Conservation (phyloP, 2,797 vertebrate genomes). For the Schizopygopsis malacanthus region DNA sequence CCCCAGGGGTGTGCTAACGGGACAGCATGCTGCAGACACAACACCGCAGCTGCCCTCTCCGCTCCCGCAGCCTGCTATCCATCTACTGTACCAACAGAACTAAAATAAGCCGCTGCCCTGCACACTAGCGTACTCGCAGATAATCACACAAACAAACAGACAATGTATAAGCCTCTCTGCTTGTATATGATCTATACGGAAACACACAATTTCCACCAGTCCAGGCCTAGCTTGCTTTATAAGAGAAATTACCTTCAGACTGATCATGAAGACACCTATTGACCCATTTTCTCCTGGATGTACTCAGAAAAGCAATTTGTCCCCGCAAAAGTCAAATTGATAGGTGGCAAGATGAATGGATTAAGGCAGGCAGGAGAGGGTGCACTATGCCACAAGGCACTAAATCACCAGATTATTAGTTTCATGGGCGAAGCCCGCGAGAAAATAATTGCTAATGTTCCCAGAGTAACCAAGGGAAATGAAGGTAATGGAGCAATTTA, state of each 20-base stretch:
- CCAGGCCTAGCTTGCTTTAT: slow-evolving; percentile 7
- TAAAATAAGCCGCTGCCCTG: slow-evolving; percentile 61
- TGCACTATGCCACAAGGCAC: slow-evolving; percentile 78
- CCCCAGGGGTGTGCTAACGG: slow-evolving; percentile 75
- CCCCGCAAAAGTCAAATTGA: slow-evolving; percentile 83
- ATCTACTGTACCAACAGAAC: slow-evolving; percentile 69
- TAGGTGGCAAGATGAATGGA: slow-evolving; percentile 85
- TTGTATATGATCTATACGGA: slow-evolving; percentile 17
- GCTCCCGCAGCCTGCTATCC: slow-evolving; percentile 70
- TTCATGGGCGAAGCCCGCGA: slow-evolving; percentile 82
- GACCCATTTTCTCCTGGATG: slow-evolving; percentile 81
- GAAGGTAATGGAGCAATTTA: slow-evolving; percentile 86
- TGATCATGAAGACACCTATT: slow-evolving; percentile 76
- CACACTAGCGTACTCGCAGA: slow-evolving; percentile 52
- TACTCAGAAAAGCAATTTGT: slow-evolving; percentile 80
- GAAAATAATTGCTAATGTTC: slow-evolving; percentile 88
- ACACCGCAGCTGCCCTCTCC: slow-evolving; percentile 69
- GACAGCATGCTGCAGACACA: slow-evolving; percentile 72
- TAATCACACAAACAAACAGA: slow-evolving; percentile 31
- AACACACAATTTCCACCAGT: neutral
- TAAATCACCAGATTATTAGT: slow-evolving; percentile 85
- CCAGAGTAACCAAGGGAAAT: slow-evolving; percentile 84
- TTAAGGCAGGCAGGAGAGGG: slow-evolving; percentile 76
- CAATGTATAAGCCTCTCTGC: slow-evolving; percentile 4
- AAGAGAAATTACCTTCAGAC: slow-evolving; percentile 37